Evolutionary conservation across 2,797 vertebrate species (phyloP), one percentile per base, ranked within the genome.

Genomic region (Thaleichthys pacificus): DNA sequence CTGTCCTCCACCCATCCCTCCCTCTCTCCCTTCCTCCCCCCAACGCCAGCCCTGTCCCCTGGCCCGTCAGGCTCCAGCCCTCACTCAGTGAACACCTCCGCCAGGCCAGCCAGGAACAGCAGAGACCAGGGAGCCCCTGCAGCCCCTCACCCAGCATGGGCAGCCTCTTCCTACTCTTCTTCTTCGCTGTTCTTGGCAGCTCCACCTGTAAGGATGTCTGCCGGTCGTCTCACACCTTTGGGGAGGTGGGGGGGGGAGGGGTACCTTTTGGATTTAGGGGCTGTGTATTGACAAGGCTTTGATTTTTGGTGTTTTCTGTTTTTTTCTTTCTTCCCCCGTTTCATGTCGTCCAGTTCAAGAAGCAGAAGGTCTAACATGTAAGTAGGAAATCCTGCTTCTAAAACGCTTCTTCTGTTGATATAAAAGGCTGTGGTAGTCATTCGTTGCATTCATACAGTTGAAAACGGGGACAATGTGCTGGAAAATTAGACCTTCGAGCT

Each of bases 201-300:
- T 79, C 30, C 69, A 81, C 80, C 88, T 91, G 93, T 94, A 92
- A 93, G 93, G 69, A 57, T 11, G 49, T 64, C 38, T 42, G 28
- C 30, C 66, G 24, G 22, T 71, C 0, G 2, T 30, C 57, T 66
- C 22, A 42, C 38, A 42, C 38, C 38, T 0, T 32, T 12, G 19
- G 3, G 57, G 30, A 19, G 65, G 38, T 12, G 19, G 38, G 2
- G 11, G 38, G 32, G 32, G 32, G 7, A 7, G 38, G 38, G 38
- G 0, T 12, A 12, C 38, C 14, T 62, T 14, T 74, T 79, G 78
- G 73, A 68, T 65, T 70, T 65, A 26, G 68, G 70, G 75, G 3
- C 2, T 58, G 73, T 75, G 12, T 54, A 7, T 54, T 54, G 51
- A n/a, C 84, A 71, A 84, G n/a, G 83, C 74, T 87, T 57, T 80